These are phyloP conservation scores for Glandiceps talaboti DNA, from an alignment of 53 echinoderm and acorn worm species.

Conservation along the genomic window DNA sequence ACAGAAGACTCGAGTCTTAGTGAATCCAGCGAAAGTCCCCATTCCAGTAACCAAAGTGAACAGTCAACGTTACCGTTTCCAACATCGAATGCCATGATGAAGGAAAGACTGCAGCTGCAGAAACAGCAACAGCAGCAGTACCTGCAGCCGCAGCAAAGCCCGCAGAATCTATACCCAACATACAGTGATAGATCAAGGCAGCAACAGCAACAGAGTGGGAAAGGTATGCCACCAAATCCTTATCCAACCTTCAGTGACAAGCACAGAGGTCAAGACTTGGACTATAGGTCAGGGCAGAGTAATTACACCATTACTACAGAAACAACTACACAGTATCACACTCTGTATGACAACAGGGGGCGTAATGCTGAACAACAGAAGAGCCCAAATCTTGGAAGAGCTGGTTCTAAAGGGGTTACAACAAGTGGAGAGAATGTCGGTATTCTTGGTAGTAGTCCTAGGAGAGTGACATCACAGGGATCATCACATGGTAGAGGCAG, in stretches of 20 bases:
- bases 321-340: slow-evolving; percentile 53
- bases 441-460: neutral
- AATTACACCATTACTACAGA: slow-evolving; percentile 17
- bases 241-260: slow-evolving; percentile 97
- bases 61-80: neutral
- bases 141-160: neutral
- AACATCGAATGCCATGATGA: neutral
- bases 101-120: neutral
- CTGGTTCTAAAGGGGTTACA: neutral
- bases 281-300: slow-evolving; percentile 13
- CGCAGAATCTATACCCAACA: slow-evolving; percentile 31
- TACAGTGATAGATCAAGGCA: slow-evolving; percentile 42
- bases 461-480: neutral
- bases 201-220: neutral
- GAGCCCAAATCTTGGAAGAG: neutral
- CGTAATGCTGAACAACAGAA: neutral
- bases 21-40: neutral
- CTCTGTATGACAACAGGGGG: slow-evolving; percentile 78
- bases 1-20: neutral
- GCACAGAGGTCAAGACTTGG: neutral
- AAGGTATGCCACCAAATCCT: slow-evolving; percentile 32
- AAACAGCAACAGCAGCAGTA: neutral
- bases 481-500: neutral
- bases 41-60: neutral
- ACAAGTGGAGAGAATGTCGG: neutral